Conservation (phyloP, 2,113 vertebrate genomes). For the Cebus imitator region DNA sequence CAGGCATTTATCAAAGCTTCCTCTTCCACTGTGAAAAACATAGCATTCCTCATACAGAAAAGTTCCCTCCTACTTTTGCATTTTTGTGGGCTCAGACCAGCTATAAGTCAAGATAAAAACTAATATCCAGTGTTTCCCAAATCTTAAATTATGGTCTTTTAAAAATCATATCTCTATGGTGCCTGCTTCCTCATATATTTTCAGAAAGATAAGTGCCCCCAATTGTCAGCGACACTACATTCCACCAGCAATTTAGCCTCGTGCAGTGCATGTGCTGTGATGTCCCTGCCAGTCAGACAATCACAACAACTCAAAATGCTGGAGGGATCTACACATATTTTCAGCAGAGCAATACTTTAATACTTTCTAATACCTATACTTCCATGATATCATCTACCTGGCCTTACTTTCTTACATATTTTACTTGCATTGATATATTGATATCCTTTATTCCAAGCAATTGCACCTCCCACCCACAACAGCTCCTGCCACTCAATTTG, state of each 20-base stretch:
- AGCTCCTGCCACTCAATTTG: no score
- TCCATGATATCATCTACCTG: not conserved
- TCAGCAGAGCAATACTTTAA: not conserved
- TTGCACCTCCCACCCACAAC: accelerated
- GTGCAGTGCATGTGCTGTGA: not conserved
- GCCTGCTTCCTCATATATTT: not conserved
- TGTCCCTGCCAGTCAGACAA: not conserved
- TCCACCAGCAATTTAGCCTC: not conserved
- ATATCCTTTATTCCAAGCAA: not conserved
- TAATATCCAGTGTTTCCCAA: not conserved
- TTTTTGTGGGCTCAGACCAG: not conserved
- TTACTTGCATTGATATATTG: not conserved
- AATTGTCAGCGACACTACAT: not conserved
- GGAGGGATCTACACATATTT: not conserved
- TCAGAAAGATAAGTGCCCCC: not conserved
- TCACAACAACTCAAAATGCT: not conserved
- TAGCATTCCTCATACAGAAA: not conserved
- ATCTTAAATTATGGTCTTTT: not conserved
- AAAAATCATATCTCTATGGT: not conserved
- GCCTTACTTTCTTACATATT: not conserved
- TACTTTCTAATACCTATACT: not conserved
- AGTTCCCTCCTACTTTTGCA: not conserved
- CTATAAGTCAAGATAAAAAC: not conserved
- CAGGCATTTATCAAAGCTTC: not conserved
- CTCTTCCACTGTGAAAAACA: not conserved